phyloP scores from a whole-genome alignment of 1,140 invertebrate species.

The Camponotus pennsylvanicus region DNA sequence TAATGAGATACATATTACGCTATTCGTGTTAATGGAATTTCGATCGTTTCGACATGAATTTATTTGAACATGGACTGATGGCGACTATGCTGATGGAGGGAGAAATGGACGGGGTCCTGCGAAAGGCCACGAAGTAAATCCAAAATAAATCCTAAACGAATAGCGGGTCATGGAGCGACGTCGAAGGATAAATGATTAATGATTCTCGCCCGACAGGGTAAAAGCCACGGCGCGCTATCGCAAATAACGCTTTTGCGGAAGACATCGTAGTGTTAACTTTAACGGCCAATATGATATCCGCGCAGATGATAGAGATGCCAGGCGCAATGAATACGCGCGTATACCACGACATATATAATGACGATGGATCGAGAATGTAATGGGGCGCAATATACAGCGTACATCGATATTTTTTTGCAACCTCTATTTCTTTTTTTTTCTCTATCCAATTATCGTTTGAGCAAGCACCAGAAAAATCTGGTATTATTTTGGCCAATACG shows the following conservation, averaged over 20 bases:
- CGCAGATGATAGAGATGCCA: conserved; percentile 48
- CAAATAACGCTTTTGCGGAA: conserved; percentile 33
- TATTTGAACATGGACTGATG: conserved; percentile 6
- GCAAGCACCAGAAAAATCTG: conserved; percentile 31
- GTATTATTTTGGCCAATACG: conserved; percentile 37
- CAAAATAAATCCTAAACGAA: conserved; percentile 50
- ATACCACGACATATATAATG: conserved; percentile 31
- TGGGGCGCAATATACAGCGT: conserved; percentile 38
- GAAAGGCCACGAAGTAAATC: conserved; percentile 36
- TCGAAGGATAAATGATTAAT: conserved; percentile 56
- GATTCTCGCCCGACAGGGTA: neutral
- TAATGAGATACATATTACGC: conserved; percentile 35
- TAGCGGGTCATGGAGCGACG: neutral
- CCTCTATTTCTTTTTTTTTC: neutral
- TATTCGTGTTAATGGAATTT: conserved; percentile 35
- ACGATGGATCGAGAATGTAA: conserved; percentile 59
- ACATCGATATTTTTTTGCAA: conserved; percentile 24
- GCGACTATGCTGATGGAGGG: neutral
- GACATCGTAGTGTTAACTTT: conserved; percentile 59
- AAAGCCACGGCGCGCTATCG: conserved; percentile 22
- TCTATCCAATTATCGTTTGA: neutral
- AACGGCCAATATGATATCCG: conserved; percentile 45
- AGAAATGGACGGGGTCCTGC: neutral
- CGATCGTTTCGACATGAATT: conserved; percentile 21
- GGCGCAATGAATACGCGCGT: conserved; percentile 15